A percentile compares a stretch with the other conserved stretches of the same genome.
These are phyloP conservation scores for Cinclus cinclus DNA, from an alignment of 2,113 vertebrate genomes.

Conservation along the genomic window DNA sequence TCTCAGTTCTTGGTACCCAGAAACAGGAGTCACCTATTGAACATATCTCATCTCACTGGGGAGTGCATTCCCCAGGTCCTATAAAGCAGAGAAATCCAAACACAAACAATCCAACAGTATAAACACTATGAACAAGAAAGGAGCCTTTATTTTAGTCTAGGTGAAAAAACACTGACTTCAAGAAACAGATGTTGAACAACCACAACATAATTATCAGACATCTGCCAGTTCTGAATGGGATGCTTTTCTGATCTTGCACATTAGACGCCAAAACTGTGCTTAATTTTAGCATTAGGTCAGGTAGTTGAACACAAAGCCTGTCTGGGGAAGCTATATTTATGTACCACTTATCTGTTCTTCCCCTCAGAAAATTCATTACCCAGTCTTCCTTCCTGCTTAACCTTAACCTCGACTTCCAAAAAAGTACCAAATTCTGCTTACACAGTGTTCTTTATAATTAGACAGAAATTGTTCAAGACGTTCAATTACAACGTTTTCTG, in stretches of 20 bases:
- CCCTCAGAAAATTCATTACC: conserved; percentile 51
- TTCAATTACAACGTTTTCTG: neutral
- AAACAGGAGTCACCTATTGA: neutral
- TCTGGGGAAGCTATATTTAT: conserved; percentile 12
- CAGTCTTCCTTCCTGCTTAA: conserved; percentile 59
- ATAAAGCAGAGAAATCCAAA: neutral
- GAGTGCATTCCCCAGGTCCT: neutral
- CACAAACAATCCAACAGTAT: neutral
- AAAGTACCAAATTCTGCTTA: conserved; percentile 21
- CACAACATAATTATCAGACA: neutral
- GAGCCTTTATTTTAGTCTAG: neutral
- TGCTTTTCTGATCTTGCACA: neutral
- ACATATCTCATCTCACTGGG: neutral
- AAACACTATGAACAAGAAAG: neutral
- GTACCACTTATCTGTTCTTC: conserved; percentile 26
- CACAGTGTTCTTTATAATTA: conserved; percentile 21
- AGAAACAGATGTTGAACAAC: neutral
- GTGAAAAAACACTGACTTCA: neutral
- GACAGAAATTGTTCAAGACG: neutral
- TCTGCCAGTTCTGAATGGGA: neutral
- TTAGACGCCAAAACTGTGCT: neutral
- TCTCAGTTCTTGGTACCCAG: neutral
- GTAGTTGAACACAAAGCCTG: neutral
- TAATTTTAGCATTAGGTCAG: conserved; percentile 39
- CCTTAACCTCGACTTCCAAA: conserved; percentile 23